Evolutionary conservation across 2,888 invertebrate genomes (phyloP).

Genomic region (Caenorhabditis imperialis): DNA sequence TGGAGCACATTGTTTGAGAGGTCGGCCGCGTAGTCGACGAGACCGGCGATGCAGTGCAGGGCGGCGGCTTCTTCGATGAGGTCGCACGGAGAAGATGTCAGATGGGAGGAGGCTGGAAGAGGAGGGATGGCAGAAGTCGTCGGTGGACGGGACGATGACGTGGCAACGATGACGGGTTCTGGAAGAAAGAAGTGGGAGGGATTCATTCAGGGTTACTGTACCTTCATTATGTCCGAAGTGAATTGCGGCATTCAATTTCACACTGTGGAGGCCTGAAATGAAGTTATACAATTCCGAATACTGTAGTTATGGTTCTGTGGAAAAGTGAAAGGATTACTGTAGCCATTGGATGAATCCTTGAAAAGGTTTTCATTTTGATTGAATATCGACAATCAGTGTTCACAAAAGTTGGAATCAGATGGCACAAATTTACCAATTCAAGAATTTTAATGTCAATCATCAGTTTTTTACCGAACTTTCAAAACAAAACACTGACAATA

Average conservation of each 20-base stretch:
- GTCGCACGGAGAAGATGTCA: constrained; percentile 56
- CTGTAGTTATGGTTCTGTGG: no score
- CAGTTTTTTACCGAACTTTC: no score
- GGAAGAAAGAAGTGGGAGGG: constrained; percentile 11
- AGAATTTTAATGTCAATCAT: no score
- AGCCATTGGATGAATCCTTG: no score
- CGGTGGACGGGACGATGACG: neutral
- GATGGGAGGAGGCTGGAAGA: constrained; percentile 14
- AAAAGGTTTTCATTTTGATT: no score
- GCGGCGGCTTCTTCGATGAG: constrained; percentile 64
- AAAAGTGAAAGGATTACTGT: no score
- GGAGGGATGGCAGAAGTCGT: neutral
- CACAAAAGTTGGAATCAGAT: no score
- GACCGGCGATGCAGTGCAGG: constrained; percentile 63
- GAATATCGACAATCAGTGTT: no score
- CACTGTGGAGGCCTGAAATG: constrained; percentile 4
- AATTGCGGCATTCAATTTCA: neutral
- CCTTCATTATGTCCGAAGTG: constrained; percentile 15
- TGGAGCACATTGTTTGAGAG: constrained; percentile 56
- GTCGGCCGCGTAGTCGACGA: constrained; percentile 62
- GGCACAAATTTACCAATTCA: no score
- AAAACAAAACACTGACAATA: no score
- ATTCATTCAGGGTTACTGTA: no score
- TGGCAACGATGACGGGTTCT: constrained; percentile 4
- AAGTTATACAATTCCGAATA: no score